Base-by-base conservation (phyloP, 92 coral and sea anemone genomes). In the Umimayanthus kanabou region DNA sequence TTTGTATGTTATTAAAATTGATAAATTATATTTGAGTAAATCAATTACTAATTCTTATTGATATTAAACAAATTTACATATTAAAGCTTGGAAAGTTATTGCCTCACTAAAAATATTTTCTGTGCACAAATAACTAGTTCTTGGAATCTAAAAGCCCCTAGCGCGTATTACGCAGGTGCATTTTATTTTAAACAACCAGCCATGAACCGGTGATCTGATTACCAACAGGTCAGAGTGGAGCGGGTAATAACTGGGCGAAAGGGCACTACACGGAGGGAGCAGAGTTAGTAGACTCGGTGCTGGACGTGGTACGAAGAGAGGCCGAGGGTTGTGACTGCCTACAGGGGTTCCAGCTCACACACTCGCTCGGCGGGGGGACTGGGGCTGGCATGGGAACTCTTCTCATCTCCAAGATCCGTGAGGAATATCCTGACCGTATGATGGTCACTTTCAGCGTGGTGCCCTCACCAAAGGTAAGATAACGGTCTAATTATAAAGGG, bases 381-480 rank as follows among this genome's bases (percentile, higher is more conserved):
- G 98, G 98, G 61, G 94, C 98, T 80, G 98, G 98, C 26, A 92
- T 95, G 98, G 98, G 98, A 20, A 95, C 98, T 53, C 89, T 95
- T 26, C 92, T 95, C 11, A 90, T 95, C 80, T 95, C 98, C 25
- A 95, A 95, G 90, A 95, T 95, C 65, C 96, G 98, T 23, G 98
- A 95, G 71, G 98, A 95, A 61, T 95, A 92, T 77, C 98, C 98
- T 3, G 98, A 95, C 77, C 90, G 98, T 70, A 91, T 95, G 2
- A 94, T 95, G 96, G 89, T 91, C 65, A 88, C 98, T 37, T 95
- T 94, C 88, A 95, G 98, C 65, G 98, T 95, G 53, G 96, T 95
- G 13, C 98, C 98, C 6, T 95, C 98, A 9, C 98, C 98, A 30
- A 95, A 95, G 91, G 81, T 77, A 26, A 77, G 47, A 4, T 25